Evolutionary conservation across 1,140 invertebrate genomes (phyloP).

Genomic region (Drosophila serrata): DNA sequence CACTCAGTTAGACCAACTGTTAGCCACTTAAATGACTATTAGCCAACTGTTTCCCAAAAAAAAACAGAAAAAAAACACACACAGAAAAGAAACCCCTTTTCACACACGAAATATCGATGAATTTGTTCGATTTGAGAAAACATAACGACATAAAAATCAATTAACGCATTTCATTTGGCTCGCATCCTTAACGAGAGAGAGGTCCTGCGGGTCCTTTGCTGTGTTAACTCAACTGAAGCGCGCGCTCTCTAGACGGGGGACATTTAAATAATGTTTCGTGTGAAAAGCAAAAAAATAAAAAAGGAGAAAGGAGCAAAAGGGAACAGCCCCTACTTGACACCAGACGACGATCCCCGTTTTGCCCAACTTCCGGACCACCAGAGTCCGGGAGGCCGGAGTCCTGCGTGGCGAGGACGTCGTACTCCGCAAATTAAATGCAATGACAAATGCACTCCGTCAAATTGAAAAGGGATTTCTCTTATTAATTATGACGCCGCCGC

Average conservation of each 20-base stretch:
- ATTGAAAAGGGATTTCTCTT: conserved; percentile 85
- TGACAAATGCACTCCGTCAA: conserved; percentile 85
- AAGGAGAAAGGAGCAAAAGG: conserved; percentile 64
- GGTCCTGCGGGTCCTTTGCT: conserved; percentile 11
- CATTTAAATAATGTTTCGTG: conserved; percentile 82
- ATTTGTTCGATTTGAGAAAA: conserved; percentile 20
- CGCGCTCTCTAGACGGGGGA: conserved; percentile 48
- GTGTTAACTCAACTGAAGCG: conserved; percentile 45
- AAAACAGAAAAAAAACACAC: too few relatives aligned
- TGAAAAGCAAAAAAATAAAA: conserved; percentile 59
- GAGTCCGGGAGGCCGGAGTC: conserved; percentile 55
- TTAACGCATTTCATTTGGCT: conserved; percentile 71
- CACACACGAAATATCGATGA: conserved; percentile 4
- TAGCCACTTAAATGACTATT: conserved; percentile 46
- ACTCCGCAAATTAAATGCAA: conserved; percentile 85
- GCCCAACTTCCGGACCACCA: conserved; percentile 61
- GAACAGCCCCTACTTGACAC: conserved; percentile 81
- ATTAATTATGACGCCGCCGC: conserved; percentile 84
- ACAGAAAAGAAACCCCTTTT: conserved; percentile 2
- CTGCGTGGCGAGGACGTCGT: conserved; percentile 26
- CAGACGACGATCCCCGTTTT: conserved; percentile 61
- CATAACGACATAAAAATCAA: conserved; percentile 73
- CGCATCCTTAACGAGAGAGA: conserved; percentile 43
- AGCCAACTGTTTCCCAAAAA: conserved; percentile 50
- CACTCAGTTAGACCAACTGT: conserved; percentile 58